Evolutionary conservation across 2,113 vertebrate species (phyloP), one percentile per base, ranked within the genome.

Genomic region (Mungos mungo): DNA sequence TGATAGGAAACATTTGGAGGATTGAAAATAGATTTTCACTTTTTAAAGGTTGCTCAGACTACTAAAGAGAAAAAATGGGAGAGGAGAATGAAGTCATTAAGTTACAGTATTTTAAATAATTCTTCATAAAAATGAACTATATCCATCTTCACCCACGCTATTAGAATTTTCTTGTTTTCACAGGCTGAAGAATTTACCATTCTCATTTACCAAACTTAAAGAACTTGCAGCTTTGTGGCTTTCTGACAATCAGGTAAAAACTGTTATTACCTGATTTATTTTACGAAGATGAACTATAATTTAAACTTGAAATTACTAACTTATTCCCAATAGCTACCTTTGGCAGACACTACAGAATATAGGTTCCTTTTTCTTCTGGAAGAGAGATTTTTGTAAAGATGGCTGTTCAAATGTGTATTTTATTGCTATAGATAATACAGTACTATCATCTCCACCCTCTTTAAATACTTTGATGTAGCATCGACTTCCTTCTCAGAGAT

Each of bases 151-250:
- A 60, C 27, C 97, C 74, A 96, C 19, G 2, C 88, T 97, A 65
- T 96, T 91, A 90, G 81, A 86, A 94, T 95, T 0, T 97, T 98
- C 4, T 97, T 92, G 5, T 76, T 4, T 98, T 98, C 97, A 0
- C 99, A 99, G 99, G 88, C 99, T 99, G 98, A 99, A 99, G 99
- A 99, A 99, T 98, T 99, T 99, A 81, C 99, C 99, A 9, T 99
- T 99, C 98, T 99, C 99, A 95, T 99, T 99, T 88, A 99, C 99
- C 12, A 99, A 99, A 97, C 99, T 99, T 95, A 99, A 99, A 97
- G 99, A 99, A 97, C 99, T 99, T 96, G 99, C 99, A 97, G 99
- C 99, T 98, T 98, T 99, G 95, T 99, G 99, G 99, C 99, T 99
- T 92, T 99, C 99, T 98, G 99, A 99, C 99, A 99, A 99, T 99